Percentiles rank a stretch among this genome's conserved stretches.
phyloP scores from a whole-genome alignment of 2,797 vertebrate genomes.

The Sylvilagus floridanus region DNA sequence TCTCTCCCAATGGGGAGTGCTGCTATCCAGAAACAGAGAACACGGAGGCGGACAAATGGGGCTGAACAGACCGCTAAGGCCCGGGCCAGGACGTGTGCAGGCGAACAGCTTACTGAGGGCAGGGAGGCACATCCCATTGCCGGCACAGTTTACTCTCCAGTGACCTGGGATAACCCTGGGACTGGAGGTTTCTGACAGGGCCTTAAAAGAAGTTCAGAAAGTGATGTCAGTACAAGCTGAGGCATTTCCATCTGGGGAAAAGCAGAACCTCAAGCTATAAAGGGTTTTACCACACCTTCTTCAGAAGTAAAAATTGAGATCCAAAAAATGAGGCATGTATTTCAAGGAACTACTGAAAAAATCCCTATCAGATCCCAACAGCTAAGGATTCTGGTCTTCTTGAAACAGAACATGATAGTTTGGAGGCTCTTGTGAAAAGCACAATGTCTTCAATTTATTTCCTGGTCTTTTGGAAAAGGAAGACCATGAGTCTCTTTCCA shows the following conservation, averaged over 20 bases:
- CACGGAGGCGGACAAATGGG: not conserved
- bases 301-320: not conserved
- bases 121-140: not conserved
- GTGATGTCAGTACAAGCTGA: not conserved
- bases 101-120: rapidly evolving
- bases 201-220: not conserved
- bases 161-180: not conserved
- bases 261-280: not conserved
- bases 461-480: not conserved
- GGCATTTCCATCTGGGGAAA: not conserved
- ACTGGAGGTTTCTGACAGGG: not conserved
- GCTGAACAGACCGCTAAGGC: too few relatives aligned
- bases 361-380: not conserved
- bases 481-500: not conserved
- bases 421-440: not conserved
- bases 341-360: not conserved
- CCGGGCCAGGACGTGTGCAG: not conserved
- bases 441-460: not conserved
- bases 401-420: not conserved
- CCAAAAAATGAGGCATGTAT: not conserved
- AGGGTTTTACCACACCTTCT: not conserved
- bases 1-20: not conserved
- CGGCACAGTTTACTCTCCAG: not conserved
- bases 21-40: not conserved
- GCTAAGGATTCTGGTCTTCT: not conserved